Conservation (phyloP, 2,797 vertebrate species). For the Ctenochaetus hawaiiensis region DNA sequence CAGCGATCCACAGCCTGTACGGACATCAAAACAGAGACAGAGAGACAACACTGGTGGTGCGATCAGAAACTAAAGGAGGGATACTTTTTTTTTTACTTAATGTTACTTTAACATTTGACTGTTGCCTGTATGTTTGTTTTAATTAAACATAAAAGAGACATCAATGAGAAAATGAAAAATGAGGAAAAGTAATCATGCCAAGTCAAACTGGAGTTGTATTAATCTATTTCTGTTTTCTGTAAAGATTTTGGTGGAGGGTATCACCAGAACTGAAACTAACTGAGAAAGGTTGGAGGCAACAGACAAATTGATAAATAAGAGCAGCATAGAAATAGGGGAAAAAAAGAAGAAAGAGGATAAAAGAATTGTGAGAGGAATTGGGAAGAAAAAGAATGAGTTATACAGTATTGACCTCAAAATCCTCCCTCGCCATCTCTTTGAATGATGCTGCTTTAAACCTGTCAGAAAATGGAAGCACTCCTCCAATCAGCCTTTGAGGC, state of each 20-base stretch:
- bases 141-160: too few relatives aligned
- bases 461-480: conserved; percentile 67
- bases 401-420: conserved; percentile 59
- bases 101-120: too few relatives aligned
- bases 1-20: too few relatives aligned
- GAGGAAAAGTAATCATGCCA: background rate
- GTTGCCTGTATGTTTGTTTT: too few relatives aligned
- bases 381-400: conserved; percentile 27
- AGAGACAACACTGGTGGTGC: too few relatives aligned
- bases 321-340: conserved; percentile 9
- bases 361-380: conserved; percentile 15
- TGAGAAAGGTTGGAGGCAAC: conserved; percentile 28
- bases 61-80: too few relatives aligned
- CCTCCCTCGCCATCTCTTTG: conserved; percentile 47
- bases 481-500: conserved; percentile 65
- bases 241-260: conserved; percentile 32
- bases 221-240: conserved; percentile 40
- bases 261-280: conserved; percentile 21
- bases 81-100: too few relatives aligned
- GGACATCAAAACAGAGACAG: too few relatives aligned
- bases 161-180: too few relatives aligned
- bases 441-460: conserved; percentile 67
- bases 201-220: conserved; percentile 28
- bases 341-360: conserved; percentile 4
- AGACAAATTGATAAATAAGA: conserved; percentile 27